phyloP scores from a whole-genome alignment of 2,888 invertebrate species.

The Pomacea canaliculata region DNA sequence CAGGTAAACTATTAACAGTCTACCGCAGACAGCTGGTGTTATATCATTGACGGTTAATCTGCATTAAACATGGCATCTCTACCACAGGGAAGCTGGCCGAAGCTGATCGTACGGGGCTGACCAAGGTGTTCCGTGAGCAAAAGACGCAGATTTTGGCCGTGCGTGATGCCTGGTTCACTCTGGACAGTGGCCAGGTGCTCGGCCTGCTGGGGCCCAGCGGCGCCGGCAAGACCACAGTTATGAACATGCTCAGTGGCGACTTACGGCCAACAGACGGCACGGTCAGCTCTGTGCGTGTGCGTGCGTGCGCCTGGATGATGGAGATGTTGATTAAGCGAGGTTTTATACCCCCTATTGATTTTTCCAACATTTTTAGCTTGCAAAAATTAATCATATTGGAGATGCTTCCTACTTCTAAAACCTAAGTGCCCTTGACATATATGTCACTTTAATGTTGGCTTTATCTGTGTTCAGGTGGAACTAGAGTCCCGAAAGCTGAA shows the following conservation, averaged over 20 bases:
- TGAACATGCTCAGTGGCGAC: conserved; percentile 7
- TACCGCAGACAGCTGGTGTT: too few species aligned
- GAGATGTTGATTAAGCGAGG: not conserved
- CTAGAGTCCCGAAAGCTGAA: not conserved
- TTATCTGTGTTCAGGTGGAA: not conserved
- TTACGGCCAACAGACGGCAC: conserved; percentile 2
- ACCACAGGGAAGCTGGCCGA: conserved; percentile 3
- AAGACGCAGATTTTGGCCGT: not conserved
- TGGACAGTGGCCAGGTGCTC: conserved; percentile 13
- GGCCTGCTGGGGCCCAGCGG: conserved; percentile 19
- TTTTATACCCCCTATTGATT: too few species aligned
- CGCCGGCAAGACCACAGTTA: conserved; percentile 13
- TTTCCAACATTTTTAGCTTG: too few species aligned
- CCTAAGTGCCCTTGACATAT: too few species aligned
- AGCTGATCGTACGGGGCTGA: conserved; percentile 8
- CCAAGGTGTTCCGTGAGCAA: not conserved
- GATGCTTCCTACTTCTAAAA: too few species aligned
- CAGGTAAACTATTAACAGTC: too few species aligned
- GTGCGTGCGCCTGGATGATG: not conserved
- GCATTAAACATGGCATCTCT: too few species aligned
- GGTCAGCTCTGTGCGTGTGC: conserved; percentile 1
- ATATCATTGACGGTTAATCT: too few species aligned
- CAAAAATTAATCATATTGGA: not conserved
- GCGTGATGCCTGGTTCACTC: conserved; percentile 4
- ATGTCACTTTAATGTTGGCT: too few species aligned